These are phyloP conservation scores for Tubulanus polymorphus DNA, from an alignment of 2,888 invertebrate species.

Conservation along the genomic window DNA sequence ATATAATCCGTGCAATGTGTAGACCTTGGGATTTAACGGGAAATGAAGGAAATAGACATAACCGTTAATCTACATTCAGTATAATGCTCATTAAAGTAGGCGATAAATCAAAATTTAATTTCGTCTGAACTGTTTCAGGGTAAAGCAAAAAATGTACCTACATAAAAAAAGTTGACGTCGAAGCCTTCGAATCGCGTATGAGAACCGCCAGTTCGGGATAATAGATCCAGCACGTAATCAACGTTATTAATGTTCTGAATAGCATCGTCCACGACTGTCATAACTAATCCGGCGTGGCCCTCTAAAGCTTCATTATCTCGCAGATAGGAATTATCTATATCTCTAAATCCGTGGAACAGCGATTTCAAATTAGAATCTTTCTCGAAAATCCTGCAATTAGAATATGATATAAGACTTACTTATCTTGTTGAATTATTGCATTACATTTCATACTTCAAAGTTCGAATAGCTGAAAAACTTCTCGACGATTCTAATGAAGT, in stretches of 20 bases:
- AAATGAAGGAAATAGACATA: no score
- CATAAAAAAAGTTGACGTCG: conserved; percentile 84
- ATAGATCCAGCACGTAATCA: conserved; percentile 76
- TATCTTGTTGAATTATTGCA: no score
- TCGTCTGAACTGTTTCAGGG: no score
- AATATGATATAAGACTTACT: no score
- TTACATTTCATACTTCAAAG: no score
- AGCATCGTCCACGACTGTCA: conserved; percentile 83
- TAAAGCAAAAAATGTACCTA: conserved; percentile 49
- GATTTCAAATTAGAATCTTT: conserved; percentile 73
- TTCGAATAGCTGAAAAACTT: no score
- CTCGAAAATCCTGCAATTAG: conserved; percentile 72
- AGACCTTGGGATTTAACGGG: no score
- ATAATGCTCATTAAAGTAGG: no score
- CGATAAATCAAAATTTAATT: no score
- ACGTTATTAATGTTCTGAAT: conserved; percentile 81
- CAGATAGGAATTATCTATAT: conserved; percentile 74
- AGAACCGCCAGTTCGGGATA: conserved; percentile 77
- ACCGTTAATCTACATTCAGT: no score
- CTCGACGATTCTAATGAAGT: no score
- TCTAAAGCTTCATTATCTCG: conserved; percentile 76
- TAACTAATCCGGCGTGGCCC: conserved; percentile 83
- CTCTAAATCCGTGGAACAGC: conserved; percentile 62
- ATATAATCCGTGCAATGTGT: no score
- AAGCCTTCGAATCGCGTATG: conserved; percentile 82